Evolutionary conservation across 2,888 invertebrate genomes (phyloP), one percentile per base, ranked within the genome.

Genomic region (Drosophila testacea): DNA sequence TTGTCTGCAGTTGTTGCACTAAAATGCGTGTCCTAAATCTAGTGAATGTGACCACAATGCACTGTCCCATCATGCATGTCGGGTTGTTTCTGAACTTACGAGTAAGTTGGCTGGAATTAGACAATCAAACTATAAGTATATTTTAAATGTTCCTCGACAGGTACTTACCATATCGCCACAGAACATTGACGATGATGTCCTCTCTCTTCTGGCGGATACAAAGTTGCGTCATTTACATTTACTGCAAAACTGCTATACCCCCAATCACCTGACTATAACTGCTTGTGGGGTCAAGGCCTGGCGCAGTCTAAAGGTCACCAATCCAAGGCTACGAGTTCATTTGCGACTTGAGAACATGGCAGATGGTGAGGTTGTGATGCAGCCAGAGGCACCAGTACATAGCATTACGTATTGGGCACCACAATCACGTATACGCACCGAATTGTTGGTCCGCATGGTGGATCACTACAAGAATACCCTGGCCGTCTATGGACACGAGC

Each of bases 61-160:
- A 94, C 50, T 96, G 95, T 81, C 95, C 95, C 34, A 93, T 97
- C 22, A 92, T 96, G 69, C 96, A 97, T 85, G 94, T 95, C 30
- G 96, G 96, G 0, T 94, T 96, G 32, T 97, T 97, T 90, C 90
- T 96, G 28, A 96, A 96, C 90, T 93, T 97, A 61, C 93, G 94
- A 87, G 95, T 95, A 59, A 77, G 73, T 42, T 38, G 7, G 6
- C 10, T 0, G n/a, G n/a, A 4, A n/a, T 0, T 4, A 42, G 11
- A 2, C 7, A 6, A n/a, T 2, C 6, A n/a, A 28, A 28, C 13
- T 7, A 13, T 10, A 32, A 55, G 22, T 47, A 4, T 3, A 5
- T 9, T 42, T 10, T 11, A 1, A 3, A 16, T 4, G 6, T 6
- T 13, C 4, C 2, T 36, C 13, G 13, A 0, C 81, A 95, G 95